phyloP scores from a whole-genome alignment of 2,888 invertebrate species.

The Helicoverpa assulta region DNA sequence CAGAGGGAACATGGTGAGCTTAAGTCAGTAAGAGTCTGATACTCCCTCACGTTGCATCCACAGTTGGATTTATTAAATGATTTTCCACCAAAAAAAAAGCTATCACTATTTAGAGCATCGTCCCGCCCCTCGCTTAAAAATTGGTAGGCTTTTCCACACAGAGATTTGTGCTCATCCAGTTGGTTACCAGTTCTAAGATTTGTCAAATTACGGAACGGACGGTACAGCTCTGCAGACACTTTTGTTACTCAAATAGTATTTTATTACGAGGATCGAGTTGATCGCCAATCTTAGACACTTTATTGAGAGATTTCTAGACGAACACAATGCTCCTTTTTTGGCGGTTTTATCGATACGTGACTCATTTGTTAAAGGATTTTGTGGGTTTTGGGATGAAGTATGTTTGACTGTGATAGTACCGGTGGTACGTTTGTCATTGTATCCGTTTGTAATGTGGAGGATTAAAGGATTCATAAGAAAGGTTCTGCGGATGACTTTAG shows the following conservation, averaged over 20 bases:
- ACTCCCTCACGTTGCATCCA: no score
- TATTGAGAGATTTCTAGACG: constrained; percentile 16
- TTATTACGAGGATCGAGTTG: constrained; percentile 8
- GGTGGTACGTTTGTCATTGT: neutral
- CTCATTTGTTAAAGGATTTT: neutral
- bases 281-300: constrained; percentile 1
- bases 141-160: no score
- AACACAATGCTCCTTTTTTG: neutral
- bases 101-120: no score
- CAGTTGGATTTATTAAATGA: no score
- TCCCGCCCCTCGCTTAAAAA: no score
- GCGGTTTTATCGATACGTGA: neutral
- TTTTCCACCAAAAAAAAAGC: no score
- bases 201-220: constrained; percentile 27
- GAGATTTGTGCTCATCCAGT: no score
- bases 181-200: neutral
- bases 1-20: no score
- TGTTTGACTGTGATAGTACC: neutral
- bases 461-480: no score
- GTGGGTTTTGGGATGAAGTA: neutral
- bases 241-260: constrained; percentile 33
- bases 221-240: constrained; percentile 4
- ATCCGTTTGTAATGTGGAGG: no score
- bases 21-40: no score
- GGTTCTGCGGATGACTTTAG: no score